Conservation (phyloP, 2,797 vertebrate genomes). For the Petrocephalus sullivani region DNA sequence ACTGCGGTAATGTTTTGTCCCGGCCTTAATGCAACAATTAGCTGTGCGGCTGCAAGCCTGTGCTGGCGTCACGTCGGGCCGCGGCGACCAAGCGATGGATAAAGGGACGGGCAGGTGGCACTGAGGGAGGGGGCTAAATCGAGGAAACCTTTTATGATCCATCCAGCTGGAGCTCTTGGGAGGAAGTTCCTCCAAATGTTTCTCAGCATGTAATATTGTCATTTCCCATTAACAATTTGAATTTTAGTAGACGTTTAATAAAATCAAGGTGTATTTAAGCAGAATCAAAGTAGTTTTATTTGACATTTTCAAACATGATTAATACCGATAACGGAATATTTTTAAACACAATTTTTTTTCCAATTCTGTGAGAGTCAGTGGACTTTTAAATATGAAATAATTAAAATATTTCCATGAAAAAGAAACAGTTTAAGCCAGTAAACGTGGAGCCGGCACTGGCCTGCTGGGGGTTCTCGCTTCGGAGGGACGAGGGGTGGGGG, state of each 20-base stretch:
- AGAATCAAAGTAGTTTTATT: not conserved
- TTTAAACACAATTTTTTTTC: not conserved
- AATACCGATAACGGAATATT: not conserved
- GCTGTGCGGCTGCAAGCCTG: constrained; percentile 33
- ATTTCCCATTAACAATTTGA: not conserved
- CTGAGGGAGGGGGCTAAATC: not conserved
- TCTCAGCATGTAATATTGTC: not conserved
- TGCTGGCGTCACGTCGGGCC: not conserved
- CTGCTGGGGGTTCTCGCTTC: not conserved
- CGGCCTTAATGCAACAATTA: constrained; percentile 62
- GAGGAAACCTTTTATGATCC: not conserved
- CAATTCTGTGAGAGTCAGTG: not conserved
- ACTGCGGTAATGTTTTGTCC: constrained; percentile 53
- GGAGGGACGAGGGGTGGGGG: not conserved
- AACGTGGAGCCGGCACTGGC: not conserved
- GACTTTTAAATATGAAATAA: not conserved
- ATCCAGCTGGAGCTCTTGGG: not conserved
- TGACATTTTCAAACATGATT: not conserved
- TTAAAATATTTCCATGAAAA: not conserved
- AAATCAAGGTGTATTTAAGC: not conserved
- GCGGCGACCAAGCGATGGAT: not conserved
- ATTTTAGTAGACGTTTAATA: not conserved
- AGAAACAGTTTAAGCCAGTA: not conserved
- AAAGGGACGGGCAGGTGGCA: not conserved
- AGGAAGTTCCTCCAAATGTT: not conserved